Evolutionary conservation across 1,140 invertebrate genomes (phyloP).

Genomic region (Ectropis grisescens): DNA sequence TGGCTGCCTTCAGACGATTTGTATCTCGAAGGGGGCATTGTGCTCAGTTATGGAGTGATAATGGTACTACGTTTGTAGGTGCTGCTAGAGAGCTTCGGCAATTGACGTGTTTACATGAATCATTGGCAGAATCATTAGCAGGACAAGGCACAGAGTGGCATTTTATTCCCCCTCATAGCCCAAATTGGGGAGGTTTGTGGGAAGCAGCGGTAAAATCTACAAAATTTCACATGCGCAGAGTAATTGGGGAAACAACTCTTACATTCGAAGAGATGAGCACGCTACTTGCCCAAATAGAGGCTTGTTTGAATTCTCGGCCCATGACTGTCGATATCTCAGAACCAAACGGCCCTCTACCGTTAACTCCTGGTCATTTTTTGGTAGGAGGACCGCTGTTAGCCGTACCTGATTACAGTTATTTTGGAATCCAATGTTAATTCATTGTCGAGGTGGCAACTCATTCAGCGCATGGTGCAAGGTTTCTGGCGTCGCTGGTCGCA

Average conservation of each 20-base stretch:
- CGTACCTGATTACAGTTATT: conserved; percentile 2
- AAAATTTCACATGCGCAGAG: conserved; percentile 32
- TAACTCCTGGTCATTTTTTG: conserved; percentile 17
- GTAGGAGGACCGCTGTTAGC: conserved; percentile 11
- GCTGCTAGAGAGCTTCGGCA: conserved; percentile 19
- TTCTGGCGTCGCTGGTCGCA: conserved; percentile 15
- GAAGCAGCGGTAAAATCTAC: conserved; percentile 14
- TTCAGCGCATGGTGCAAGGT: conserved; percentile 10
- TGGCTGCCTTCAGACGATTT: conserved; percentile 34
- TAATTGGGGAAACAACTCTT: conserved; percentile 17
- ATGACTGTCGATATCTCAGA: conserved; percentile 4
- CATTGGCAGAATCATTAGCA: conserved; percentile 5
- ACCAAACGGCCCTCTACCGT: conserved; percentile 14
- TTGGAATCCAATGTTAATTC: conserved; percentile 2
- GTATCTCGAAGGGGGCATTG: conserved; percentile 21
- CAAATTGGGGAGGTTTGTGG: conserved; percentile 42
- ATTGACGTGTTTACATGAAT: conserved; percentile 2
- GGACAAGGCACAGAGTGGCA: conserved; percentile 33
- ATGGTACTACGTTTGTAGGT: conserved; percentile 41
- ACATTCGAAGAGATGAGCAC: conserved; percentile 26
- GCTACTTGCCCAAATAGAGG: conserved; percentile 24
- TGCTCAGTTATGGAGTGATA: conserved; percentile 24
- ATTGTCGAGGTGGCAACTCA: conserved; percentile 14
- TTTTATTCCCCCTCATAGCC: conserved; percentile 39
- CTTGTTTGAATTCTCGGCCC: conserved; percentile 19